Percentiles rank a stretch among this genome's conserved stretches.
Conservation (phyloP, 2,797 vertebrate genomes). For the Crypturellus tataupa region DNA sequence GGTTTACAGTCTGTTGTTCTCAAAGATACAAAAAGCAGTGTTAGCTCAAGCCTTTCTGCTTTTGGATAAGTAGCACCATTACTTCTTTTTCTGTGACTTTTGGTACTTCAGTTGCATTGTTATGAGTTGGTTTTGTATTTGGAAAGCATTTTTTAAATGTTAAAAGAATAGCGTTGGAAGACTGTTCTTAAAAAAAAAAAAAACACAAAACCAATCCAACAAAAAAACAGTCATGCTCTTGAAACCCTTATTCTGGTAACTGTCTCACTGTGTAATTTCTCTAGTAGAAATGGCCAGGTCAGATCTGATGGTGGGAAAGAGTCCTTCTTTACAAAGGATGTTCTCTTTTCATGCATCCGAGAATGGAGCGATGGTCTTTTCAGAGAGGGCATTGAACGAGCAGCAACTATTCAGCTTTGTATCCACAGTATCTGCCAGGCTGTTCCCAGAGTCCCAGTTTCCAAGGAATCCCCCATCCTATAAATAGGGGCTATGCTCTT, state of each 20-base stretch:
- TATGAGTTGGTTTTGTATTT: background rate
- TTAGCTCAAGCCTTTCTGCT: background rate
- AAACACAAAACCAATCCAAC: too few species aligned
- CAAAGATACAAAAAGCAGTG: background rate
- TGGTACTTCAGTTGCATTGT: background rate
- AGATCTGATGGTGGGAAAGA: slow-evolving; percentile 67
- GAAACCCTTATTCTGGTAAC: background rate
- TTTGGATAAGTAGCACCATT: background rate
- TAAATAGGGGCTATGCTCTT: background rate
- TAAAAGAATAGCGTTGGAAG: background rate
- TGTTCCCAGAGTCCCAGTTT: slow-evolving; percentile 33
- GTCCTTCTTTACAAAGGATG: slow-evolving; percentile 29
- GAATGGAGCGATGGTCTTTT: slow-evolving; percentile 33
- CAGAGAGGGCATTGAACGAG: slow-evolving; percentile 9
- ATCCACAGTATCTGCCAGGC: slow-evolving; percentile 6
- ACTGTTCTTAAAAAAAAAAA: background rate
- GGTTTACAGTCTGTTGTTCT: background rate
- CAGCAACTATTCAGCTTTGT: slow-evolving; percentile 37
- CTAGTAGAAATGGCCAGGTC: slow-evolving; percentile 36
- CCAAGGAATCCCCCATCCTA: slow-evolving; percentile 44
- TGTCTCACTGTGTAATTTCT: background rate
- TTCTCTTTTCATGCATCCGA: slow-evolving; percentile 18
- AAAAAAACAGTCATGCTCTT: background rate
- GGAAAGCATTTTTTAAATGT: background rate
- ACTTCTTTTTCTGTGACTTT: background rate